Percentiles rank a stretch among this genome's conserved stretches.
phyloP scores from a whole-genome alignment of 2,797 vertebrate species.

The Parambassis ranga region DNA sequence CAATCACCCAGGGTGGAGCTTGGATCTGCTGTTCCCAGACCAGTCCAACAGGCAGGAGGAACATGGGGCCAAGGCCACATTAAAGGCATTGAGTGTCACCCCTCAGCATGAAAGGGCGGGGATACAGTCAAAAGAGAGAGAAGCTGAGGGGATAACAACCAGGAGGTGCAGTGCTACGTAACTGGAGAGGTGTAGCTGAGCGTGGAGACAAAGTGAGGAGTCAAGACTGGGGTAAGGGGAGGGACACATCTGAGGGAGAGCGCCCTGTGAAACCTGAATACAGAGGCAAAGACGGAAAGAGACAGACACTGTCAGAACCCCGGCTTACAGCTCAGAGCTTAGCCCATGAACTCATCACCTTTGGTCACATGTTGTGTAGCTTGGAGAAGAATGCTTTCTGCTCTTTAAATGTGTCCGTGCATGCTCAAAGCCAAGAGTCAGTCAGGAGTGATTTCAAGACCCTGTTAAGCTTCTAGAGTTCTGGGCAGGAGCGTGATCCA shows the following conservation, averaged over 20 bases:
- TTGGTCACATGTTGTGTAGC: constrained; percentile 54
- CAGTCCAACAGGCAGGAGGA: constrained; percentile 60
- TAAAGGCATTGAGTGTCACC: constrained; percentile 83
- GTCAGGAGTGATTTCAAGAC: constrained; percentile 52
- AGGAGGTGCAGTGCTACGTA: constrained; percentile 88
- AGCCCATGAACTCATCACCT: constrained; percentile 64
- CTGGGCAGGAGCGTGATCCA: constrained; percentile 51
- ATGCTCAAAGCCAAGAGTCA: constrained; percentile 46
- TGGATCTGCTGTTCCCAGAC: constrained; percentile 57
- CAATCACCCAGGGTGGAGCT: constrained; percentile 83
- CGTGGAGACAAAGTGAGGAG: constrained; percentile 79
- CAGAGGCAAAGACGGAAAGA: constrained; percentile 34
- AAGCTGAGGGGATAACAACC: constrained; percentile 86
- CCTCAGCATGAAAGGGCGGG: constrained; percentile 57
- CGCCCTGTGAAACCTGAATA: constrained; percentile 73
- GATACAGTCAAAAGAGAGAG: constrained; percentile 60
- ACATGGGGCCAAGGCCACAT: constrained; percentile 84
- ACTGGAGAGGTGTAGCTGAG: constrained; percentile 80
- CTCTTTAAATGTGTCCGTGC: constrained; percentile 55
- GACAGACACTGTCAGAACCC: constrained; percentile 46
- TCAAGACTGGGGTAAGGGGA: constrained; percentile 43
- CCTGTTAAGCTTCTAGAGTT: constrained; percentile 35
- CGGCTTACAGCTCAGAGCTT: constrained; percentile 31
- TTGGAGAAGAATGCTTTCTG: constrained; percentile 49
- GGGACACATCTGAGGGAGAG: constrained; percentile 79